Evolutionary conservation across 2,888 invertebrate species (phyloP), one percentile per base, ranked within the genome.

Genomic region (Rhimphoctona megacephalus): DNA sequence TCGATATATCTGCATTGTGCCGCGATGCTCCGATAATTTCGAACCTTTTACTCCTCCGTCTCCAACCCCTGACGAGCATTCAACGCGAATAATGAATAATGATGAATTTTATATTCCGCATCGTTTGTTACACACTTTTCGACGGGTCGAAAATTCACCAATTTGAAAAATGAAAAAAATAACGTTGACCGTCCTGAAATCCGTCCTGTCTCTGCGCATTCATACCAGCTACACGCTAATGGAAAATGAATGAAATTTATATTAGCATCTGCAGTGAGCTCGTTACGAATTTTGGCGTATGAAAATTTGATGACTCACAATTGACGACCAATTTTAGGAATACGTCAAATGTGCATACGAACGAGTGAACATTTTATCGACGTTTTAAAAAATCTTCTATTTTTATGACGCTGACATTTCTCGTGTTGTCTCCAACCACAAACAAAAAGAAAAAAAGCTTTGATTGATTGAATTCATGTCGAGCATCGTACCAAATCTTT

Each of bases 71-170:
- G 43, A 30, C n/a, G n/a, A 11, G 78, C 17, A 46, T 46, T 22
- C 49, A 36, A 25, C 36, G 43, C 19, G 25, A 54, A 57, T 79
- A 43, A 70, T 57, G 57, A 70, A 79, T 30, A 76, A 82, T 69
- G 69, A 74, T 74, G 82, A 67, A 82, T 76, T 82, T 82, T 57
- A 76, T 74, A 81, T 81, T 74, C 72, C 73, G 17, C 9, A 11
- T 33, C 73, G 79, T 43, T 79, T 36, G 79, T 70, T 70, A 70
- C 19, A 39, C 33, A 22, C 17, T 61, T 61, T 76, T 36, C 64
- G n/a, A 14, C 57, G 3, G 43, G 1, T 25, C 36, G 67, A 25
- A 25, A 39, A 79, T 69, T 14, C 39, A 19, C 70, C 57, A 33
- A 61, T 70, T 46, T 33, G 6, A 17, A 61, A 30, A 49, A 33